A percentile compares a stretch with the other conserved stretches of the same genome.
Conservation (phyloP, 2,888 invertebrate species). For the Brachypalpus laphriformis region DNA sequence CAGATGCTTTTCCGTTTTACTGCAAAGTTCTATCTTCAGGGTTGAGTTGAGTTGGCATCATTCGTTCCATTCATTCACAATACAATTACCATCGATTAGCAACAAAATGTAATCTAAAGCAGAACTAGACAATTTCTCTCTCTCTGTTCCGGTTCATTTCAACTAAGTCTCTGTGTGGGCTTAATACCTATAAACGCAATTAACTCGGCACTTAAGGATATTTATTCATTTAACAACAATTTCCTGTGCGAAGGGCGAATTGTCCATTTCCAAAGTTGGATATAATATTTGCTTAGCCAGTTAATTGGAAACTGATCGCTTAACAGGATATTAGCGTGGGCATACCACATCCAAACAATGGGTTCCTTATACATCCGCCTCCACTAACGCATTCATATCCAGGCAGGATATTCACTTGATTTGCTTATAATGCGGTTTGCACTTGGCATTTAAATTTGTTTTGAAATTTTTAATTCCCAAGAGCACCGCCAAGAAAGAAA, state of each 20-base stretch:
- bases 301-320: slow-evolving; percentile 5
- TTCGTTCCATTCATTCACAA: background rate
- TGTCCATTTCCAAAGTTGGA: background rate
- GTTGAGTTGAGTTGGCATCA: background rate
- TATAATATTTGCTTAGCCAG: background rate
- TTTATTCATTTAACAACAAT: slow-evolving; percentile 14
- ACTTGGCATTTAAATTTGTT: background rate
- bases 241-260: background rate
- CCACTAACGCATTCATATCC: background rate
- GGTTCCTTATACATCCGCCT: background rate
- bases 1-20: background rate
- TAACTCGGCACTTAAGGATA: background rate
- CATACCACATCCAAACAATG: background rate
- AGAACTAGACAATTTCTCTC: background rate
- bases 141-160: background rate
- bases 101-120: background rate
- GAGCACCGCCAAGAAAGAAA: background rate
- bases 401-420: background rate
- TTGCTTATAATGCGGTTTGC: background rate
- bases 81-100: background rate
- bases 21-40: background rate
- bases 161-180: background rate
- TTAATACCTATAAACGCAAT: background rate
- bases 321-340: background rate
- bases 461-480: background rate